Percentiles rank a stretch among this genome's conserved stretches.
phyloP scores from a whole-genome alignment of 2,888 invertebrate species.

The Acronicta aceris region DNA sequence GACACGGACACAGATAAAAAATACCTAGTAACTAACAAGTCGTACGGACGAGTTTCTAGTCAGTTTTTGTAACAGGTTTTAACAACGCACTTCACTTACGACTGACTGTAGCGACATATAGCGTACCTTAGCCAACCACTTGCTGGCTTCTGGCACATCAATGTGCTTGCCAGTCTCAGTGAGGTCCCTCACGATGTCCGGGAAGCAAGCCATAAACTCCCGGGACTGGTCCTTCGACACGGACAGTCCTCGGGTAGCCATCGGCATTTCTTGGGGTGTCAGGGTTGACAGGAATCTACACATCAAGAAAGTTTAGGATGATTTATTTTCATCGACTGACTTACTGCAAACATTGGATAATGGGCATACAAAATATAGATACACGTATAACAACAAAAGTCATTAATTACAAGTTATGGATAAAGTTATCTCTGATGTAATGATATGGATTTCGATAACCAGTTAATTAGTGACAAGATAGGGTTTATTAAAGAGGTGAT shows the following conservation, averaged over 20 bases:
- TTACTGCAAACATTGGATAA: slow-evolving; percentile 21
- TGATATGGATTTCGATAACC: slow-evolving; percentile 2
- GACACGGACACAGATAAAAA: slow-evolving; percentile 10
- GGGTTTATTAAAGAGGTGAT: neutral
- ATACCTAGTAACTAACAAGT: slow-evolving; percentile 1
- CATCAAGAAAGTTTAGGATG: slow-evolving; percentile 64
- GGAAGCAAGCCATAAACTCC: slow-evolving; percentile 96
- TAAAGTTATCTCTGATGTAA: slow-evolving; percentile 25
- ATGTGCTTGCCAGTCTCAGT: slow-evolving; percentile 93
- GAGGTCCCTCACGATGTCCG: slow-evolving; percentile 95
- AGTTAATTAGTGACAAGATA: slow-evolving; percentile 18
- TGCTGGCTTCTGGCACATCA: slow-evolving; percentile 94
- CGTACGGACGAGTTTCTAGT: slow-evolving; percentile 53
- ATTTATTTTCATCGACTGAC: slow-evolving; percentile 44
- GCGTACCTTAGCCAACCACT: slow-evolving; percentile 94
- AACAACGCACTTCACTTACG: slow-evolving; percentile 60
- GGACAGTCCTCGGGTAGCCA: slow-evolving; percentile 90
- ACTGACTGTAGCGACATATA: slow-evolving; percentile 68
- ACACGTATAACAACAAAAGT: neutral
- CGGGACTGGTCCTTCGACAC: slow-evolving; percentile 95
- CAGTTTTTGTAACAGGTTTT: slow-evolving; percentile 56
- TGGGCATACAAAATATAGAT: neutral
- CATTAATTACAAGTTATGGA: neutral
- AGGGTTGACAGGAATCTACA: slow-evolving; percentile 90
- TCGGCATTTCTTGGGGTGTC: slow-evolving; percentile 89